These are phyloP conservation scores for Ectropis grisescens DNA, from an alignment of 1,140 invertebrate species.

Conservation along the genomic window DNA sequence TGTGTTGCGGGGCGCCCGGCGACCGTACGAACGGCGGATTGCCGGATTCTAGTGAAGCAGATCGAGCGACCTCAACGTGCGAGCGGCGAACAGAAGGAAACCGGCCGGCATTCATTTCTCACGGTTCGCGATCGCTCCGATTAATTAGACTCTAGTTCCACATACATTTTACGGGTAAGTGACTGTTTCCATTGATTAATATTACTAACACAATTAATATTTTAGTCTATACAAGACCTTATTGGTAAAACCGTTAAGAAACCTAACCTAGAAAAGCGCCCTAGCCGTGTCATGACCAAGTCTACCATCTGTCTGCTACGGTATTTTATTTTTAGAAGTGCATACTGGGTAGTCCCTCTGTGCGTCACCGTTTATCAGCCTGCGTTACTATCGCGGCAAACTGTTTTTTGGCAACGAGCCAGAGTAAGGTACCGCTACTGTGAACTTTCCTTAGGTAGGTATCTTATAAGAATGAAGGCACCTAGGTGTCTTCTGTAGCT, in stretches of 20 bases:
- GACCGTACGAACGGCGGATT: slow-evolving; percentile 32
- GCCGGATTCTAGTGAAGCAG: slow-evolving; percentile 43
- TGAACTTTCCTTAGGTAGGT: background rate
- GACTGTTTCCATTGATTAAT: too few relatives aligned
- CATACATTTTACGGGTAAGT: too few relatives aligned
- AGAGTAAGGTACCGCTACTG: too few relatives aligned
- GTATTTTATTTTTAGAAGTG: background rate
- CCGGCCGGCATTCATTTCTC: slow-evolving; percentile 49
- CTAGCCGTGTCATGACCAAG: background rate
- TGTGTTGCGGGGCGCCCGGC: slow-evolving; percentile 31
- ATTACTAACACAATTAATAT: too few relatives aligned
- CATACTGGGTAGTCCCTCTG: background rate
- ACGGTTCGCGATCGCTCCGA: slow-evolving; percentile 32
- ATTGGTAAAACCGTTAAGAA: background rate
- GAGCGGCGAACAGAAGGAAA: slow-evolving; percentile 32
- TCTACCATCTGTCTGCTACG: background rate
- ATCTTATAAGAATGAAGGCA: background rate
- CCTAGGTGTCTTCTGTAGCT: background rate
- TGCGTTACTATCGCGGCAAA: background rate
- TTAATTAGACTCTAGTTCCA: slow-evolving; percentile 20
- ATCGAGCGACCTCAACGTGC: slow-evolving; percentile 32
- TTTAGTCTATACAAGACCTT: background rate
- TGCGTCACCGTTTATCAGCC: background rate
- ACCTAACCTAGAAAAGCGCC: background rate
- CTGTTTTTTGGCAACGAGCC: slow-evolving; percentile 2